Conservation (phyloP, 1,140 invertebrate genomes). For the Oreohelix idahoensis region DNA sequence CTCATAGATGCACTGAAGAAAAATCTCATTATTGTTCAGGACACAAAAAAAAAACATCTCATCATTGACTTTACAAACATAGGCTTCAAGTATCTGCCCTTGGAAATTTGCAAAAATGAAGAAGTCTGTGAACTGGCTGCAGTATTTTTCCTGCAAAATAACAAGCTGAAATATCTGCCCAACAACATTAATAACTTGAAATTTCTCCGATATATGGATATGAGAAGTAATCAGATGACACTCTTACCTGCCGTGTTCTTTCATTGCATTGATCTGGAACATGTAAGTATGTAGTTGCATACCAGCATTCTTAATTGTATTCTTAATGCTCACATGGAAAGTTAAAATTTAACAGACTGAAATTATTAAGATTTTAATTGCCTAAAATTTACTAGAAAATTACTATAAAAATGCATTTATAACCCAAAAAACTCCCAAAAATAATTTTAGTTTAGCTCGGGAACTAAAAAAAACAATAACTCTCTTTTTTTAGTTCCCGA, state of each 20-base stretch:
- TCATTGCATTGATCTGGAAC: neutral
- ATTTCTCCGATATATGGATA: neutral
- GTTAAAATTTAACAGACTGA: too few species aligned
- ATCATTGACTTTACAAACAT: neutral
- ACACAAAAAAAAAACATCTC: conserved; percentile 40
- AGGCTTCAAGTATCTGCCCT: neutral
- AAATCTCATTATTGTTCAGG: conserved; percentile 45
- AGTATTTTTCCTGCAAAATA: neutral
- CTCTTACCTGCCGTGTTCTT: neutral
- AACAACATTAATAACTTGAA: neutral
- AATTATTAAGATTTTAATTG: too few species aligned
- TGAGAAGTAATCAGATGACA: neutral
- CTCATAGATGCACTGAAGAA: conserved; percentile 34
- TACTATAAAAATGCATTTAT: too few species aligned
- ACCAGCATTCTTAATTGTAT: too few species aligned
- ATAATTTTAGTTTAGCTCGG: too few species aligned
- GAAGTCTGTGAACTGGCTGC: neutral
- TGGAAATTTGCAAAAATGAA: conserved; percentile 10
- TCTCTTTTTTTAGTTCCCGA: too few species aligned
- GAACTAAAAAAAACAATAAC: too few species aligned
- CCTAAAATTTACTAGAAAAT: too few species aligned
- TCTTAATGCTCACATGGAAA: too few species aligned
- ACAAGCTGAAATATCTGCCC: neutral
- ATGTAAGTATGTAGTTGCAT: neutral
- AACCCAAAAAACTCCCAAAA: too few species aligned